Base-by-base conservation (phyloP, 2,888 invertebrate genomes). In the Ophion obscuratus region DNA sequence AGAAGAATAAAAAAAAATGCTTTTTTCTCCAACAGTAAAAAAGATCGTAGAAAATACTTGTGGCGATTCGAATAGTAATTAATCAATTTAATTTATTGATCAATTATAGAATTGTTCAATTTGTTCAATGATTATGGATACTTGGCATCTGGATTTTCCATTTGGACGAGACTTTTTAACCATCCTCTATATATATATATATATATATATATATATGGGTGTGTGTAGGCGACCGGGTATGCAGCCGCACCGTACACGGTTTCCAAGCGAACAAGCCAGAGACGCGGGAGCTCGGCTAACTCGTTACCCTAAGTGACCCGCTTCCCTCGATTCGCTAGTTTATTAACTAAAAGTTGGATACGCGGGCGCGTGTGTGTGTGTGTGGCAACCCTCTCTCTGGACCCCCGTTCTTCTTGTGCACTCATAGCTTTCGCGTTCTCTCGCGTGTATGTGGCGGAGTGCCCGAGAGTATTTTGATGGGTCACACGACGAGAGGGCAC, bases 261-360 rank as follows among this genome's bases (percentile, higher is more conserved):
- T 86, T 86, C 83, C 76, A 57, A 77, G 85, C 85, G 83, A 80
- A 83, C 83, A 86, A 86, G 80, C 83, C 47, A 74, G 76, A 83
- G 80, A 80, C 75, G 66, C 77, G 77, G 53, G 80, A 78, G 87
- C 83, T 86, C 88, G 81, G 84, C 88, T 81, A 88, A 88, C 88
- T 88, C 86, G 88, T 87, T 87, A 85, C 83, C 81, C 87, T 90
- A 90, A 90, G 89, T 90, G 87, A 89, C 87, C 88, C 86, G 89
- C 85, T 88, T 87, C 81, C 87, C 86, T 87, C 86, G 87, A 87
- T 89, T 88, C 88, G 84, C 88, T 77, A 88, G 88, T 86, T 88
- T 89, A 88, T 89, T 90, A 90, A 90, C 90, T 90, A 89, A 90
- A 90, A 90, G 88, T 89, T 88, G 87, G 75, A 77, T 87, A 83